Base-by-base conservation (phyloP, 2,113 vertebrate genomes). In the Pseudorectes ferrugineus region DNA sequence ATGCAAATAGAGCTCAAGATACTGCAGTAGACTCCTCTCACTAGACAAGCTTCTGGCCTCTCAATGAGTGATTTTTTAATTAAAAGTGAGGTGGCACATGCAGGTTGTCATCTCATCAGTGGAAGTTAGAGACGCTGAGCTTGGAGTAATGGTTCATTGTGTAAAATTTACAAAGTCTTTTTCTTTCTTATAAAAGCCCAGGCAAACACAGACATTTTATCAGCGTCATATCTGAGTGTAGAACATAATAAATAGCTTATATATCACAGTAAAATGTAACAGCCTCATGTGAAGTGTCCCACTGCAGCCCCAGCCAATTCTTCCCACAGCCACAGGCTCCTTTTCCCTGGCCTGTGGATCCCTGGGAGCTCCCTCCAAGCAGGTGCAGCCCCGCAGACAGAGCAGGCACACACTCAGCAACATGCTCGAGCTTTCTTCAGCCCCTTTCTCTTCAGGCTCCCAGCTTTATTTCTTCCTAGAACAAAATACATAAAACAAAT, bases 381-480 rank as follows among this genome's bases (percentile, higher is more conserved):
- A 92, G 91, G 48, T 78, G 91, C 87, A 93, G 84, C 73, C 92
- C 54, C 3, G 0, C 49, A 79, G 38, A 46, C 51, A 43, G 48
- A 6, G 1, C 55, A 80, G 45, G 17, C 67, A 68, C 42, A 22
- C 36, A n/a, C 61, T 49, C 51, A 75, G 57, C 38, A 58, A 9
- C 14, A 2, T 1, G 1, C 29, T 76, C 6, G 0, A 45, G 45
- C 85, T 88, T 58, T 45, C 48, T 49, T 38, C 85, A 79, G 38
- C 23, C 46, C 49, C 74, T 35, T 76, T 20, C 58, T 85, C 75
- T 75, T 66, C 71, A 92, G 78, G 15, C 36, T 76, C 66, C 52
- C 49, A 73, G 57, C 45, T 93, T 85, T 92, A 88, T 94, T 93
- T 75, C 59, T 62, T 87, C 82, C 75, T 28, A 88, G 63, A 92